Evolutionary conservation across 2,888 invertebrate genomes (phyloP), one percentile per base, ranked within the genome.

Genomic region (Rhagonycha fulva): DNA sequence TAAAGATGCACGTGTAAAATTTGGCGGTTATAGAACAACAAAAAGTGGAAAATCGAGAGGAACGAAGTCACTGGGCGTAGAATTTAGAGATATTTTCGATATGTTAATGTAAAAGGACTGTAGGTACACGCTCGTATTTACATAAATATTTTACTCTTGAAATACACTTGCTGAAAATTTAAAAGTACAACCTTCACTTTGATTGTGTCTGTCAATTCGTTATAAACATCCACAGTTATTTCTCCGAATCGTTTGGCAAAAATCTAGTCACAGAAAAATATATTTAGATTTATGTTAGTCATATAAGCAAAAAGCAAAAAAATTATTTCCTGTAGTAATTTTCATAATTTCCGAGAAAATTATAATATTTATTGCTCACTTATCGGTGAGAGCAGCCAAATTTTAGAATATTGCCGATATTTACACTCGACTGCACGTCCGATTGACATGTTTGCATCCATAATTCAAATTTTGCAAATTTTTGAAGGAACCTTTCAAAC

Each of bases 241-340:
- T 72, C 72, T n/a, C 14, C 12, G 72, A 68, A 72, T 61, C 26
- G 12, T 26, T 28, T 72, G 72, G 67, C 71, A 72, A 66, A 47
- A 66, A 47, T 67, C 26, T 24, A 67, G 24, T 60, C 26, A 68
- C 24, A 28, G 60, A 9, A 32, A 71, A 68, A 68, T 72, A 68
- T 72, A 60, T 72, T 67, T 72, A 61, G 72, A 61, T 72, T 24
- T 47, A 26, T 67, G 62, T 63, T 67, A 24, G 10, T 66, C 67
- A 10, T 23, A 47, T 63, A n/a, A 12, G 14, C n/a, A 14, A 66
- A 72, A 28, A 24, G 68, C 28, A 61, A 72, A 60, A 67, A 72
- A 71, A 68, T 68, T 66, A 72, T 72, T 72, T 72, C 72, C 72
- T 30, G 72, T 66, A 24, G 23, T 66, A 24, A 5, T 66, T 19